Conservation (phyloP, 2,888 invertebrate genomes). For the Calameuta filiformis region DNA sequence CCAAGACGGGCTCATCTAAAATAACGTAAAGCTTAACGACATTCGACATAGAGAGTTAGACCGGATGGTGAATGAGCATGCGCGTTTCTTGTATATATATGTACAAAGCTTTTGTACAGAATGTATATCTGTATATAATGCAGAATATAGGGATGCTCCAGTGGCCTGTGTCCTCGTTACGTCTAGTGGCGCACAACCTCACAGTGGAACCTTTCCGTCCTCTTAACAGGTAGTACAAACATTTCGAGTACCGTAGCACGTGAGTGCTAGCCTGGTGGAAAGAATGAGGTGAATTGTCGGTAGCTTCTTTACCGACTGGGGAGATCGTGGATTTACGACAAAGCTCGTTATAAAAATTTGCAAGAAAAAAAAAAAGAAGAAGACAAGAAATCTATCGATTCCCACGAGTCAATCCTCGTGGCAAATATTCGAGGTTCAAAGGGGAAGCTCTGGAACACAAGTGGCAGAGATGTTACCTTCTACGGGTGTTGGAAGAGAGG, state of each 20-base stretch:
- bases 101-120: too few relatives aligned
- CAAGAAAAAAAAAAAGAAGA: background rate
- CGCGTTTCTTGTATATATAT: too few relatives aligned
- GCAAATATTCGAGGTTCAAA: background rate
- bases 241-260: conserved; percentile 33
- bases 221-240: conserved; percentile 43
- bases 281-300: background rate
- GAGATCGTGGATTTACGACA: background rate
- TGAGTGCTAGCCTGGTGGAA: background rate
- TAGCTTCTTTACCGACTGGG: background rate
- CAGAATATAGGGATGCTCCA: conserved; percentile 21
- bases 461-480: background rate
- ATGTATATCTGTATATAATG: background rate
- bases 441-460: background rate
- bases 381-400: background rate
- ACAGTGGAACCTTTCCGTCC: conserved; percentile 25
- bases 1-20: conserved; percentile 35
- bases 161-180: conserved; percentile 48
- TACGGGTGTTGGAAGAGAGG: background rate
- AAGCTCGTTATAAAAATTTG: background rate
- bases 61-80: conserved; percentile 29
- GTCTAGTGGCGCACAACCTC: conserved; percentile 31
- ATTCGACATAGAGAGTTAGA: conserved; percentile 40
- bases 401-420: background rate
- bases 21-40: conserved; percentile 39